phyloP scores from a whole-genome alignment of 1,140 invertebrate species.

The Sarcophaga bullata region DNA sequence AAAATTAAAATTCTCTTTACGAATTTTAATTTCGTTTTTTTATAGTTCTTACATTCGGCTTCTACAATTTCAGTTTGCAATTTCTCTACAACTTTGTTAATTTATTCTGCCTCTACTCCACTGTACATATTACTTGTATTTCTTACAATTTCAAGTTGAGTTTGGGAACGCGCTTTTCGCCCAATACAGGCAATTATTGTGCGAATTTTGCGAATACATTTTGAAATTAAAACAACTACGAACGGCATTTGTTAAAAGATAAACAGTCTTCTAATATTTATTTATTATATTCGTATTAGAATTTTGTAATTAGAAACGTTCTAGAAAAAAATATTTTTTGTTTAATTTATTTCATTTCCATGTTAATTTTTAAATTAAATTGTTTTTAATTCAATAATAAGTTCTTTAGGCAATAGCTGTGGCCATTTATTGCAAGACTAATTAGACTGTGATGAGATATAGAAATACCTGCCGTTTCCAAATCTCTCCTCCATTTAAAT shows the following conservation, averaged over 20 bases:
- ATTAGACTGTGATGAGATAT: too few species aligned
- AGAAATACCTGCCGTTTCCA: too few species aligned
- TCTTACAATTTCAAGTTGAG: background rate
- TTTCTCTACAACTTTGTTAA: constrained; percentile 14
- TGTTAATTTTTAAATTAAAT: too few species aligned
- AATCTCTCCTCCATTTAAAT: too few species aligned
- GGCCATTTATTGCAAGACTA: too few species aligned
- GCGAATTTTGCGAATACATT: background rate
- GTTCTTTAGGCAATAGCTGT: too few species aligned
- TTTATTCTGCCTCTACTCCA: background rate
- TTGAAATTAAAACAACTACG: background rate
- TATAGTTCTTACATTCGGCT: background rate
- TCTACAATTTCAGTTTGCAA: background rate
- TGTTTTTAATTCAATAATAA: too few species aligned
- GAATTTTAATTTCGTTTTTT: background rate
- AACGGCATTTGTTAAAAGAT: background rate
- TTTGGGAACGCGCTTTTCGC: background rate
- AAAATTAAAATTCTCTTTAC: background rate
- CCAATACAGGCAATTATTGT: background rate
- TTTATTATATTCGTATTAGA: too few species aligned
- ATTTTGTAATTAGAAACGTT: too few species aligned
- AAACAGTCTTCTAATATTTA: background rate
- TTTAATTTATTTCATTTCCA: too few species aligned
- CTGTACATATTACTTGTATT: background rate
- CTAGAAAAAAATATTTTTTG: too few species aligned